Evolutionary conservation across 2,888 invertebrate species (phyloP).

Genomic region (Autographa pulchrina): DNA sequence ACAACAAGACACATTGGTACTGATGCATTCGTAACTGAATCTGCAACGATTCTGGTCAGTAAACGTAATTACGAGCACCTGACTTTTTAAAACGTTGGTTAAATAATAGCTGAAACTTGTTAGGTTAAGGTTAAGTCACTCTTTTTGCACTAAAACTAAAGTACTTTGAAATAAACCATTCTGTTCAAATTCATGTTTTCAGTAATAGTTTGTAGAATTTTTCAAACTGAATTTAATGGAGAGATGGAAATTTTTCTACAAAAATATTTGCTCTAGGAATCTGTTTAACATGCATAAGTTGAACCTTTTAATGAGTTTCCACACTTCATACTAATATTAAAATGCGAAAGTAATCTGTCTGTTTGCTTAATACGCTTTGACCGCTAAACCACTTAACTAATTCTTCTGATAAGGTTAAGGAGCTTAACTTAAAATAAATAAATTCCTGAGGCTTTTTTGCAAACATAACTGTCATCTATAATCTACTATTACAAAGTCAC

Average conservation of each 20-base stretch:
- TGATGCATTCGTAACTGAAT: not conserved
- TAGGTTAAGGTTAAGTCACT: not conserved
- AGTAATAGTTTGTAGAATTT: slow-evolving; percentile 4
- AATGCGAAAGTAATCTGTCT: not conserved
- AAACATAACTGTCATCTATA: not conserved
- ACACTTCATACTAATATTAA: not conserved
- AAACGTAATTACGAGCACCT: not conserved
- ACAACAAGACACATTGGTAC: not conserved
- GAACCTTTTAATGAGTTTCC: not conserved
- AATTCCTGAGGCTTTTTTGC: not conserved
- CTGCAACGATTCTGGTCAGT: rapidly evolving
- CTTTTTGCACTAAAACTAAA: slow-evolving; percentile 1
- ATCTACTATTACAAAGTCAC: no score
- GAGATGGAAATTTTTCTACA: not conserved
- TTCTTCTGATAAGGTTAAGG: no score
- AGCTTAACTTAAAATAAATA: no score
- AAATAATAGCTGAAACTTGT: not conserved
- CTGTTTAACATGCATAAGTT: not conserved
- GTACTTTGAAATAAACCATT: slow-evolving; percentile 2
- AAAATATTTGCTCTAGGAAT: not conserved
- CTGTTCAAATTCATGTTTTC: not conserved
- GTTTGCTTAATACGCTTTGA: not conserved
- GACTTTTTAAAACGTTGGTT: not conserved
- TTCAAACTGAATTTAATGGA: slow-evolving; percentile 1
- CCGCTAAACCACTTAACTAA: no score